Evolutionary conservation across 1,140 invertebrate species (phyloP).

Genomic region (Danaus plexippus): DNA sequence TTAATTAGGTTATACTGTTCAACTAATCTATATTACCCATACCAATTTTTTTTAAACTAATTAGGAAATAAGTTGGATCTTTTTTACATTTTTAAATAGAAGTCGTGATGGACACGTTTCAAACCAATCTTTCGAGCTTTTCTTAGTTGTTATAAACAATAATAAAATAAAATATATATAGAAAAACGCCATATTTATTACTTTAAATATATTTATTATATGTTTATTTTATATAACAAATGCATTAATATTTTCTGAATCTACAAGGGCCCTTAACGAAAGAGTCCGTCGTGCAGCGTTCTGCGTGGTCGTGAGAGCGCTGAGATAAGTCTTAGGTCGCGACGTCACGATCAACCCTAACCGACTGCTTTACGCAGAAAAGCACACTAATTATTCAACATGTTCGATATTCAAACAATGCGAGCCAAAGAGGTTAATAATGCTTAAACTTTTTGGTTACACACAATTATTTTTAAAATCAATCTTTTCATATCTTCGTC

Average conservation of each 20-base stretch:
- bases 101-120: too few relatives aligned
- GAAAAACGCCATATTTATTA: too few relatives aligned
- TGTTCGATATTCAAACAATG: conserved; percentile 23
- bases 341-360: conserved; percentile 52
- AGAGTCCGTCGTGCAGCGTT: conserved; percentile 41
- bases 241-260: conserved; percentile 16
- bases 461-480: background rate
- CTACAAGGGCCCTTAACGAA: conserved; percentile 37
- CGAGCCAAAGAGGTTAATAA: conserved; percentile 12
- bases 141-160: too few relatives aligned
- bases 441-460: conserved; percentile 3
- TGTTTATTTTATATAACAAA: conserved; percentile 4
- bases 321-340: conserved; percentile 63
- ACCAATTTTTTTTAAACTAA: too few relatives aligned
- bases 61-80: too few relatives aligned
- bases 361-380: conserved; percentile 33
- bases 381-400: conserved; percentile 31
- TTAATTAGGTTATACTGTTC: too few relatives aligned
- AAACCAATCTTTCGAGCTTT: too few relatives aligned
- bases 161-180: too few relatives aligned
- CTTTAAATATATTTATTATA: too few relatives aligned
- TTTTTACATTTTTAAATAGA: too few relatives aligned
- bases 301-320: conserved; percentile 60
- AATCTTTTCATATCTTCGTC: too few relatives aligned
- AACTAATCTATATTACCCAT: too few relatives aligned